Conservation (phyloP, 2,113 vertebrate species). For the Halcyon senegalensis region DNA sequence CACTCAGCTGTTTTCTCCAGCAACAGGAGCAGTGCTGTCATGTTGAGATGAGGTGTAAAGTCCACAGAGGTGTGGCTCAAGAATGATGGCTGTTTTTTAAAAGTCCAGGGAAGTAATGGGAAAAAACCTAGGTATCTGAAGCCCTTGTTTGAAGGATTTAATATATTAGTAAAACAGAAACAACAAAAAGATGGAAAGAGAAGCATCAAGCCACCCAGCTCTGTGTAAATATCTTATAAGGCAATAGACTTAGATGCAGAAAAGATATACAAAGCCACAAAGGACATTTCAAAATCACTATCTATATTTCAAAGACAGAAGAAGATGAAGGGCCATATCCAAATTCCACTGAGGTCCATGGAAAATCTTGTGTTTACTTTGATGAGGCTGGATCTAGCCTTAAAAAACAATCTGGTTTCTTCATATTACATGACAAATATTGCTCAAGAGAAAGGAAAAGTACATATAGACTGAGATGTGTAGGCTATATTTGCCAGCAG, state of each 20-base stretch:
- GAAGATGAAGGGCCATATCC: background rate
- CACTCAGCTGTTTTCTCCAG: background rate
- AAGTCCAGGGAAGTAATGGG: background rate
- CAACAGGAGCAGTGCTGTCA: background rate
- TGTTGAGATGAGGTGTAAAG: background rate
- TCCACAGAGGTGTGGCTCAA: background rate
- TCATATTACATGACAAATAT: constrained; percentile 18
- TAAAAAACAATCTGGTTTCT: background rate
- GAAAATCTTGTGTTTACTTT: constrained; percentile 29
- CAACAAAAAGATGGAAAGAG: background rate
- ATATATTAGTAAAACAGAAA: background rate
- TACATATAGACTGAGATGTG: constrained; percentile 13
- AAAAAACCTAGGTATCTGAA: background rate
- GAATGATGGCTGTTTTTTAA: background rate
- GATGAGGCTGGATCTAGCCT: background rate
- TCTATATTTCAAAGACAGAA: background rate
- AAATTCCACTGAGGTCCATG: constrained; percentile 11
- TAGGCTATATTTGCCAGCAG: background rate
- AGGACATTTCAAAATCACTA: background rate
- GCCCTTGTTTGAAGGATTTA: background rate
- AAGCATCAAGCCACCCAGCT: background rate
- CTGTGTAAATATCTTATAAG: background rate
- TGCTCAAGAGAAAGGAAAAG: constrained; percentile 21
- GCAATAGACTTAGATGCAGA: background rate
- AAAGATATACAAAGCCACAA: background rate